These are phyloP conservation scores for Lutjanus erythropterus DNA, from an alignment of 2,113 vertebrate genomes.

Conservation along the genomic window DNA sequence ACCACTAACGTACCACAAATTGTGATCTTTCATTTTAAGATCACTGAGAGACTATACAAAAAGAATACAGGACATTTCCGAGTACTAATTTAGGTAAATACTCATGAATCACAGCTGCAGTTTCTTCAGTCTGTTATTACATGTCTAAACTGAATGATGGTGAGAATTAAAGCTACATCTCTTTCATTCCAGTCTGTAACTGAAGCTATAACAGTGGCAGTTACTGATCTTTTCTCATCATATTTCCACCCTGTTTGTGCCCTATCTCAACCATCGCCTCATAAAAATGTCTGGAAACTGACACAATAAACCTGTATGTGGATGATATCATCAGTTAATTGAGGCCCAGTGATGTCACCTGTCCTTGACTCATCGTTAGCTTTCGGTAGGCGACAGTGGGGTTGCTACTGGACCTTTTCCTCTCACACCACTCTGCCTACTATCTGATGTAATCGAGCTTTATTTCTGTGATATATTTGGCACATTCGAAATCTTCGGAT, in stretches of 20 bases:
- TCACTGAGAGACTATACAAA: not conserved
- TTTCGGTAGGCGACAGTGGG: not conserved
- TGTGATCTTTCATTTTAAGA: not conserved
- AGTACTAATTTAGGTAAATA: not conserved
- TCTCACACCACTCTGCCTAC: not conserved
- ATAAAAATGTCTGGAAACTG: conserved; percentile 22
- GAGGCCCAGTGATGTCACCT: conserved; percentile 24
- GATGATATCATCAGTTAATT: conserved; percentile 8
- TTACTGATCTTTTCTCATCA: not conserved
- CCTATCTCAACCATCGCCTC: conserved; percentile 8
- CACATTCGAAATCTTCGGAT: not conserved
- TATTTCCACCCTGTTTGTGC: not conserved
- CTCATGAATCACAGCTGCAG: not conserved
- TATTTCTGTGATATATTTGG: not conserved
- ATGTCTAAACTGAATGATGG: not conserved
- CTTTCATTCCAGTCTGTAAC: not conserved
- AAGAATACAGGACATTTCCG: not conserved
- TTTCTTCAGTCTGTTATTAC: not conserved
- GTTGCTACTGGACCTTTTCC: not conserved
- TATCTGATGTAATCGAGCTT: not conserved
- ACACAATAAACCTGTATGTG: not conserved
- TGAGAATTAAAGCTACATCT: not conserved
- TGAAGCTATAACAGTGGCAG: not conserved
- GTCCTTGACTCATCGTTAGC: conserved; percentile 8
- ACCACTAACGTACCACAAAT: not conserved